Conservation (phyloP, 2,888 invertebrate genomes). For the Drosophila longiperda region DNA sequence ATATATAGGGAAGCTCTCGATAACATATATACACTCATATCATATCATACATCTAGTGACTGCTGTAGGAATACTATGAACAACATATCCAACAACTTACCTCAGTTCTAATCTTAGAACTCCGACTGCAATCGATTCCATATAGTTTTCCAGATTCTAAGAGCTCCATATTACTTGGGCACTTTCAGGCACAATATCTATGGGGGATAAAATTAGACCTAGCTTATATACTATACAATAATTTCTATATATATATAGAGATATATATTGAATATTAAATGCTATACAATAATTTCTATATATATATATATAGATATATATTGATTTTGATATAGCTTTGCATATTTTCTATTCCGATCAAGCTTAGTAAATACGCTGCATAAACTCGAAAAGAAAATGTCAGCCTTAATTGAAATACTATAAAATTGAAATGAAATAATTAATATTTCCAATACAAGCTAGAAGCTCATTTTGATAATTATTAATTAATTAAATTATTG, state of each 20-base stretch:
- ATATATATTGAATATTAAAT: not conserved
- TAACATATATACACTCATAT: no score
- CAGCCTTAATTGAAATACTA: not conserved
- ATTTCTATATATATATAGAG: not conserved
- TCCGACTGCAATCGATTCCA: not conserved
- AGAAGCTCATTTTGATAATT: no score
- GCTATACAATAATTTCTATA: not conserved
- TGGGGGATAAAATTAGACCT: not conserved
- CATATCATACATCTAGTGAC: not conserved
- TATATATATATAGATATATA: no score
- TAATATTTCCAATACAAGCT: no score
- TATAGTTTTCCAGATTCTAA: not conserved
- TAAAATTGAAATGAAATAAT: not conserved
- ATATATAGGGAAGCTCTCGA: not conserved
- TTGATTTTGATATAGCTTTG: not conserved
- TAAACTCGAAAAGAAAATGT: not conserved
- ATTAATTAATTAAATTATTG: not conserved
- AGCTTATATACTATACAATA: not conserved
- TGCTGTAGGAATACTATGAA: not conserved
- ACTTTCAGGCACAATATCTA: not conserved
- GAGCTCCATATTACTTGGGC: not conserved
- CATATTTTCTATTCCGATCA: no score
- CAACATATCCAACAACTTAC: not conserved
- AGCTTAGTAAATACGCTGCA: no score
- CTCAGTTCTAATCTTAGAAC: not conserved